Evolutionary conservation across 2,888 invertebrate species (phyloP).

Genomic region (Dicyrtomina minuta): DNA sequence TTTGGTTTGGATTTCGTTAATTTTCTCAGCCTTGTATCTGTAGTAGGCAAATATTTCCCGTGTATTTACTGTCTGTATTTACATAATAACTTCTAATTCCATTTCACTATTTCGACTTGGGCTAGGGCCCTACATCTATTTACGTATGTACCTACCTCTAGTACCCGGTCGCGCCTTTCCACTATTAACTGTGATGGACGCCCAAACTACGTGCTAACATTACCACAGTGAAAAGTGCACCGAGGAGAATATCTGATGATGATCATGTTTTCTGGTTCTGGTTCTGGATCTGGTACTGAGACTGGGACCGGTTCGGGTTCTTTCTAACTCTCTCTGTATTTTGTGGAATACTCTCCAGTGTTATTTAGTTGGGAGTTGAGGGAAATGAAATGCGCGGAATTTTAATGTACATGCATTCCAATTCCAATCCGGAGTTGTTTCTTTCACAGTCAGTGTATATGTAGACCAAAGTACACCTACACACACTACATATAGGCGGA

Average conservation of each 20-base stretch:
- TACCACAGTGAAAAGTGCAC: slow-evolving; percentile 18
- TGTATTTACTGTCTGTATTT: too few species aligned
- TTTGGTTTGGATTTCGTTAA: too few species aligned
- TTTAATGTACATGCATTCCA: slow-evolving; percentile 46
- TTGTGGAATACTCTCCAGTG: background rate
- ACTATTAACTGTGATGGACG: slow-evolving; percentile 25
- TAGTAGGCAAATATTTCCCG: too few species aligned
- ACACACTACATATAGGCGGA: background rate
- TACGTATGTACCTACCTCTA: background rate
- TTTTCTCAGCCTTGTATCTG: too few species aligned
- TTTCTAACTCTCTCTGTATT: background rate
- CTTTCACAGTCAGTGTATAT: too few species aligned
- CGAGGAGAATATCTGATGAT: slow-evolving; percentile 30
- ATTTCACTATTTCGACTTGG: too few species aligned
- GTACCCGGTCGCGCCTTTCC: background rate
- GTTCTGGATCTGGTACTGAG: background rate
- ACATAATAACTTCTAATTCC: too few species aligned
- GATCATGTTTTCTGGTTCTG: slow-evolving; percentile 24
- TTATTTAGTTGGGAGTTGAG: background rate
- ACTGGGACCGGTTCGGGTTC: too few species aligned
- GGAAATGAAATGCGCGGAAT: slow-evolving; percentile 45
- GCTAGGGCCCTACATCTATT: too few species aligned
- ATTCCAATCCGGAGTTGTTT: slow-evolving; percentile 35
- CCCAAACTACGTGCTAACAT: slow-evolving; percentile 30
- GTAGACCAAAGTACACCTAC: too few species aligned